A percentile compares a stretch with the other conserved stretches of the same genome.
phyloP scores from a whole-genome alignment of 2,888 invertebrate species.

The Reticulitermes lucifugus region DNA sequence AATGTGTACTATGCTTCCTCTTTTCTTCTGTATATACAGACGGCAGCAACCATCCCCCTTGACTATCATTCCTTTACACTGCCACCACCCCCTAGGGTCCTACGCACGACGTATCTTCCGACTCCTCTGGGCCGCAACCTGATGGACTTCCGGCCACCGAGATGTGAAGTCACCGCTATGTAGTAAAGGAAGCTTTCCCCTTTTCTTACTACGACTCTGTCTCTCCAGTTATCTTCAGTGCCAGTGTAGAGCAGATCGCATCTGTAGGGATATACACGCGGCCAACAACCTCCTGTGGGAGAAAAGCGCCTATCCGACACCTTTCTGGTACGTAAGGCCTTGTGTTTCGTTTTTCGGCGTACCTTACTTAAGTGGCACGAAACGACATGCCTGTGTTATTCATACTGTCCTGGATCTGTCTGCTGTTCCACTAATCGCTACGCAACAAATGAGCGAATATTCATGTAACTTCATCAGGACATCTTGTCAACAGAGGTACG shows the following conservation, averaged over 20 bases:
- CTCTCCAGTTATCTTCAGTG: background rate
- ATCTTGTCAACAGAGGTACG: too few relatives aligned
- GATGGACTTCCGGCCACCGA: conserved; percentile 38
- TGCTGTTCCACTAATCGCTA: too few relatives aligned
- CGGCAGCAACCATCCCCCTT: background rate
- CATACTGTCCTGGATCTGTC: too few relatives aligned
- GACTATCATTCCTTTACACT: conserved; percentile 29
- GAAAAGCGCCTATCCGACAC: conserved; percentile 2
- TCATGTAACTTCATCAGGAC: too few relatives aligned
- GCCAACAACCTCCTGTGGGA: background rate
- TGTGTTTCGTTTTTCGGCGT: too few relatives aligned
- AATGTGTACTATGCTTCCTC: conserved; percentile 19
- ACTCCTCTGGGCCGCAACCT: conserved; percentile 39
- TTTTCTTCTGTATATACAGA: conserved; percentile 9
- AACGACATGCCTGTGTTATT: too few relatives aligned
- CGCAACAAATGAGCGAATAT: too few relatives aligned
- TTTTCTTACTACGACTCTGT: conserved; percentile 17
- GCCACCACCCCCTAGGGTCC: conserved; percentile 33
- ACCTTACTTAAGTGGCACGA: too few relatives aligned
- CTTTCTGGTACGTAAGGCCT: background rate
- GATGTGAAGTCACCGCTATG: background rate
- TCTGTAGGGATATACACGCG: conserved; percentile 23
- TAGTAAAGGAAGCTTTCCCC: conserved; percentile 23
- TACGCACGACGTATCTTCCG: conserved; percentile 35
- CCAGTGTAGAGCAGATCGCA: conserved; percentile 6